phyloP scores from a whole-genome alignment of 30 jellyfish, hydroid and myxozoan species.

The Sanderia malayensis region DNA sequence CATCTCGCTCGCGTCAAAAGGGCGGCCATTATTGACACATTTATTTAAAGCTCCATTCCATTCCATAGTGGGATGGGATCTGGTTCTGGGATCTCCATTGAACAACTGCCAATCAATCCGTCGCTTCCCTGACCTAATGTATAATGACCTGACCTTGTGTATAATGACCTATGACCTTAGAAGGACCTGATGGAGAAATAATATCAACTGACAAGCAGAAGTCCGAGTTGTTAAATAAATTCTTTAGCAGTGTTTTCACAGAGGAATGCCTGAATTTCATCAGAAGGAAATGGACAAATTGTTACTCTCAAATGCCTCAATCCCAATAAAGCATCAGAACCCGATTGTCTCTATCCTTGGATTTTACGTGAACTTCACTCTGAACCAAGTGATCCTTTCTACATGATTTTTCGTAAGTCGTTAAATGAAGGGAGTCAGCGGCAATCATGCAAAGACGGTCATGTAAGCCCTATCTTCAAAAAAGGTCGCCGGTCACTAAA shows the following conservation, averaged over 20 bases:
- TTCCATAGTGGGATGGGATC: no score
- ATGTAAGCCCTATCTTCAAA: slow-evolving; percentile 18
- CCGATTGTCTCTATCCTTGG: slow-evolving; percentile 26
- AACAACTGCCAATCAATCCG: no score
- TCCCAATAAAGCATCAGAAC: slow-evolving; percentile 19
- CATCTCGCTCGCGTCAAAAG: no score
- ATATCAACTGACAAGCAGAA: not conserved
- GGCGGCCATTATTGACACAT: no score
- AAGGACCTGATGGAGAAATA: slow-evolving; percentile 10
- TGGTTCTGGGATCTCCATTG: no score
- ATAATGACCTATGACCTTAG: no score
- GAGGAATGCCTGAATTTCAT: slow-evolving; percentile 22
- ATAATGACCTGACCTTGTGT: no score
- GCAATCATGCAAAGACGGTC: slow-evolving; percentile 28
- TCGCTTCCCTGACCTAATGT: no score
- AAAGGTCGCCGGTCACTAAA: slow-evolving; percentile 14
- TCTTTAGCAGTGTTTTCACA: slow-evolving; percentile 24
- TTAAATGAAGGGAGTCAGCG: slow-evolving; percentile 14
- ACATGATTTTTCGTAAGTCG: slow-evolving; percentile 31
- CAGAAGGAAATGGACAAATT: slow-evolving; percentile 9
- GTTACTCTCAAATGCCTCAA: slow-evolving; percentile 22
- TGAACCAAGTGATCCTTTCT: slow-evolving; percentile 28
- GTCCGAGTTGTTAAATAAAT: slow-evolving; percentile 13
- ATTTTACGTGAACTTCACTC: slow-evolving; percentile 15
- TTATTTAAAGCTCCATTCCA: no score